phyloP scores from a whole-genome alignment of 1,140 invertebrate species.

The Parapsyche elsis region DNA sequence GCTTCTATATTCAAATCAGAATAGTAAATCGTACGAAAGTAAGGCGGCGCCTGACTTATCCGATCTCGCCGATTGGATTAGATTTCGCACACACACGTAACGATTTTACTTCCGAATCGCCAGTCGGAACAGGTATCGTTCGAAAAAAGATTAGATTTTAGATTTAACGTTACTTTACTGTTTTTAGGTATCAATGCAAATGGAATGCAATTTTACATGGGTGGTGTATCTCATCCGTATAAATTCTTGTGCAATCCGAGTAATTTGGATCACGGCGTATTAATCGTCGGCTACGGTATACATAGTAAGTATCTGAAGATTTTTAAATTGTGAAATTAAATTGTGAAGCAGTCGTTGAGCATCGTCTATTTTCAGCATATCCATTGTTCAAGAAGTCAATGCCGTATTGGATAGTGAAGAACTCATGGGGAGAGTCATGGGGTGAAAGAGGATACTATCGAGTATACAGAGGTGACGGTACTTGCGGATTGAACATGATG shows the following conservation, averaged over 20 bases:
- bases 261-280: slow-evolving; percentile 89
- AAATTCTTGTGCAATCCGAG: slow-evolving; percentile 86
- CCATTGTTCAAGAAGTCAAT: slow-evolving; percentile 83
- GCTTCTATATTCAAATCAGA: too few relatives aligned
- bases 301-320: slow-evolving; percentile 70
- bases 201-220: slow-evolving; percentile 98
- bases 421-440: slow-evolving; percentile 91
- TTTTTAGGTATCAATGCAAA: slow-evolving; percentile 88
- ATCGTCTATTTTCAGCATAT: slow-evolving; percentile 72
- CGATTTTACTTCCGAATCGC: too few relatives aligned
- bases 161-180: slow-evolving; percentile 1
- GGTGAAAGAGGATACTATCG: slow-evolving; percentile 95
- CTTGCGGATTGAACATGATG: slow-evolving; percentile 94
- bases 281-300: slow-evolving; percentile 93
- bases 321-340: background rate
- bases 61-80: too few relatives aligned
- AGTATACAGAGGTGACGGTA: slow-evolving; percentile 93
- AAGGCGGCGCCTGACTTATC: too few relatives aligned
- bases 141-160: too few relatives aligned
- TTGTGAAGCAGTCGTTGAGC: background rate
- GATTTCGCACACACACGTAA: too few relatives aligned
- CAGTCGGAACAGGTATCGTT: too few relatives aligned
- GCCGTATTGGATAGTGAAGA: slow-evolving; percentile 95
- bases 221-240: slow-evolving; percentile 96
- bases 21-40: too few relatives aligned